Evolutionary conservation across 2,888 invertebrate genomes (phyloP).

Genomic region (Plusia festucae): DNA sequence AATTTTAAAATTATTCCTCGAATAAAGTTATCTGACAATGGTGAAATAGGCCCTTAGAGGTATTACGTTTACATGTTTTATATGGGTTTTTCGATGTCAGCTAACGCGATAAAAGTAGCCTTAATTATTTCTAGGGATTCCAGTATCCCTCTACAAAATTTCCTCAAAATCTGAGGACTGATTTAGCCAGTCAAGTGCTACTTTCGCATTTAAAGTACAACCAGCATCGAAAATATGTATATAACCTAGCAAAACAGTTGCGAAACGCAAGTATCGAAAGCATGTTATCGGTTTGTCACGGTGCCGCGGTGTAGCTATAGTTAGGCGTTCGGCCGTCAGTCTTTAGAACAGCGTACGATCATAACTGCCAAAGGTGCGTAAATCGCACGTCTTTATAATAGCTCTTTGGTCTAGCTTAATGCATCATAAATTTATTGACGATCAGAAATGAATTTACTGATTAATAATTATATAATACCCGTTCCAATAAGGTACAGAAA

Average conservation of each 20-base stretch:
- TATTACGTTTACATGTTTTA: no score
- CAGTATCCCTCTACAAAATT: no score
- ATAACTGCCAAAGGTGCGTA: slow-evolving; percentile 1
- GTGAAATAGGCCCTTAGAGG: no score
- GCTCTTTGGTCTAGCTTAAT: not conserved
- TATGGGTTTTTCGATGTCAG: no score
- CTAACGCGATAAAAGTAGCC: no score
- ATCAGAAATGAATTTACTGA: not conserved
- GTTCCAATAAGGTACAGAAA: not conserved
- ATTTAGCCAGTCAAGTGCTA: no score
- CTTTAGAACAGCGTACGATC: not conserved
- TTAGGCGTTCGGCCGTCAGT: not conserved
- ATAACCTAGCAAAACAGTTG: not conserved
- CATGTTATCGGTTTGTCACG: not conserved
- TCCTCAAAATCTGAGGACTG: no score
- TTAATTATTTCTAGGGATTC: no score
- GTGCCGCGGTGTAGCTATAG: not conserved
- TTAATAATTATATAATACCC: not conserved
- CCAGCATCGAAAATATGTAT: no score
- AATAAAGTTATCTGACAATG: no score
- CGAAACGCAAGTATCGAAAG: not conserved
- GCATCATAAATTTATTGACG: not conserved
- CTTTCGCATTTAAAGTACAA: no score
- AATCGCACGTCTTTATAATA: not conserved
- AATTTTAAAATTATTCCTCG: no score